These are phyloP conservation scores for Actinia equina DNA, from an alignment of 64 coral and sea anemone genomes.

Conservation along the genomic window DNA sequence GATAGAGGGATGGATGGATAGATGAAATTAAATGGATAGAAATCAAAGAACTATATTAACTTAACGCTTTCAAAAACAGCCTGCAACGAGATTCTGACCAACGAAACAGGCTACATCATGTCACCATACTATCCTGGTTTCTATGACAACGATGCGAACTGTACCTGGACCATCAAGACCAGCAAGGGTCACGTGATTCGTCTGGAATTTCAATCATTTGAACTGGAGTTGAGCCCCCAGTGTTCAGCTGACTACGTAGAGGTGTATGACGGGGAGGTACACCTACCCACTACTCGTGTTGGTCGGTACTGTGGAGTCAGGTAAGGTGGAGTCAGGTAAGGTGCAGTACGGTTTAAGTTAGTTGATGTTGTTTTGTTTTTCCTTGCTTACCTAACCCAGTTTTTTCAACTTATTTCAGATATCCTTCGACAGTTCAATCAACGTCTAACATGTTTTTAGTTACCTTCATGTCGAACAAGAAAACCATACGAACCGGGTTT, in stretches of 20 bases:
- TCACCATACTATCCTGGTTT: conserved; percentile 57
- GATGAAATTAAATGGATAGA: neutral
- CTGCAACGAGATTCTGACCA: conserved; percentile 21
- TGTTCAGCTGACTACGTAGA: conserved; percentile 54
- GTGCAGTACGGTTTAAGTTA: too few species aligned
- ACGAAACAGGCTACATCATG: conserved; percentile 21
- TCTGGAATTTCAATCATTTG: conserved; percentile 48
- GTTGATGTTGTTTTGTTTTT: neutral
- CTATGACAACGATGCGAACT: conserved; percentile 40
- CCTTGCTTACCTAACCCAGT: too few species aligned
- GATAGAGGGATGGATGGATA: neutral
- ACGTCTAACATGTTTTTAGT: conserved; percentile 7
- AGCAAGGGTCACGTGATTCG: conserved; percentile 33
- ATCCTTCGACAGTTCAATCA: conserved; percentile 5
- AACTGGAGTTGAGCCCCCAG: conserved; percentile 17
- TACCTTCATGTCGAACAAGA: conserved; percentile 15
- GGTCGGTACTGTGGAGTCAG: conserved; percentile 33
- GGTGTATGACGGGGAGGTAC: conserved; percentile 7
- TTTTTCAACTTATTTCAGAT: neutral
- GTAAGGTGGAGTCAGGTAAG: neutral
- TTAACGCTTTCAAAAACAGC: neutral
- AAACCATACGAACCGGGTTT: conserved; percentile 10
- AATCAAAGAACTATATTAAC: too few species aligned
- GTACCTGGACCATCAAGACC: conserved; percentile 33
- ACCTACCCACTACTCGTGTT: neutral